Evolutionary conservation across 2,113 vertebrate species (phyloP).

Genomic region (Zosterops japonicus): DNA sequence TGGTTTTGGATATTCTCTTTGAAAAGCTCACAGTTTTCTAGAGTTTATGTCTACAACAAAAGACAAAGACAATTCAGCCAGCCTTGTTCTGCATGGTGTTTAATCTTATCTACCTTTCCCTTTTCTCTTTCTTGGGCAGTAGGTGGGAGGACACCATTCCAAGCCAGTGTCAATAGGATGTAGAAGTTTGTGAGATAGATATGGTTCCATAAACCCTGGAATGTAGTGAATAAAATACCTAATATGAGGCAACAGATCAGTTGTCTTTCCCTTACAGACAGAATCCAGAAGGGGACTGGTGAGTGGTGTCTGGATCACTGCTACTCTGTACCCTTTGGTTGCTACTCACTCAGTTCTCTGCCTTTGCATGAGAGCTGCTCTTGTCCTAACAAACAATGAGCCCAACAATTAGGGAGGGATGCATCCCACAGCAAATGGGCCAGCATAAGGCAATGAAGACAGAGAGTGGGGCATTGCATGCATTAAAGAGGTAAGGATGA

Average conservation of each 20-base stretch:
- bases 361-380: neutral
- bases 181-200: neutral
- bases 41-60: neutral
- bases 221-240: neutral
- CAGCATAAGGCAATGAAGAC: neutral
- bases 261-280: accelerated
- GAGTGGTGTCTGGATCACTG: neutral
- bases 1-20: neutral
- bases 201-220: neutral
- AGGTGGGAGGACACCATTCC: neutral
- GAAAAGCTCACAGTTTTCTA: neutral
- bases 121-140: neutral
- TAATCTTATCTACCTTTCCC: neutral
- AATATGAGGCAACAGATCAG: accelerated
- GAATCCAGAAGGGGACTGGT: neutral
- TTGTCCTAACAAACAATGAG: neutral
- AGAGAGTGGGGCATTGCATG: accelerated
- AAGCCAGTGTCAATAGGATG: neutral
- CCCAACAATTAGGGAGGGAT: neutral
- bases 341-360: neutral
- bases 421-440: neutral
- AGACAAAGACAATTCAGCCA: neutral
- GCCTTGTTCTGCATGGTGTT: neutral
- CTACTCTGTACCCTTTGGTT: neutral
- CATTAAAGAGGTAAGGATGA: neutral